Evolutionary conservation across 2,113 vertebrate genomes (phyloP), one percentile per base, ranked within the genome.

Genomic region (Salvator merianae): DNA sequence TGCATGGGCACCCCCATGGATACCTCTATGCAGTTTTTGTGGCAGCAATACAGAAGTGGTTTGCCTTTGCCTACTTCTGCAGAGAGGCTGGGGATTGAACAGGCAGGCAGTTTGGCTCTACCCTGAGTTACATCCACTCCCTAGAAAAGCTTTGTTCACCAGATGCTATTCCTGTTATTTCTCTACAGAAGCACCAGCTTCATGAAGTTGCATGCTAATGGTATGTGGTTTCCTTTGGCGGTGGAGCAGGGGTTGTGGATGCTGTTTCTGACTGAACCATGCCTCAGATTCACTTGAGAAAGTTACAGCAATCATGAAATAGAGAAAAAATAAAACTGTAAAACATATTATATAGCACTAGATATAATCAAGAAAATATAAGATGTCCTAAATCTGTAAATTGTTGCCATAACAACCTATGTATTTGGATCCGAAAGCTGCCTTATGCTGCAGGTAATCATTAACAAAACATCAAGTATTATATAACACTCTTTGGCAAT

Each of bases 401-500:
- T 62, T 63, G 32, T 62, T 36, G 38, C 53, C 76, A 62, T 77
- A 77, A 59, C 76, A 62, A 62, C 75, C 24, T 36, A 34, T 4
- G 53, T 36, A 59, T 36, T 59, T 77, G 32, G 22, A 38, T 63
- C 26, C 63, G 76, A 62, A 77, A 28, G 53, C 53, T 63, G 53
- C 34, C 22, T 63, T 77, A 77, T 38, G 32, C 32, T 16, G 32
- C 63, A 63, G 76, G 55, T 63, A 62, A 62, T 68, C 63, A 79
- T 47, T 79, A 79, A 65, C 78, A 79, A 68, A 78, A 68, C 59
- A 16, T 30, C 9, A 79, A 76, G n/a, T n/a, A 55, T 77, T 59
- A 77, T 50, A 53, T 53, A 53, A 76, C 47, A 55, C 40, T 12
- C 40, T 50, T 73, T 36, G 22, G 75, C 34, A 36, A 77, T 77